Percentiles rank a stretch among this genome's conserved stretches.
These are phyloP conservation scores for Leucozona laternaria DNA, from an alignment of 2,888 invertebrate genomes.

Conservation along the genomic window DNA sequence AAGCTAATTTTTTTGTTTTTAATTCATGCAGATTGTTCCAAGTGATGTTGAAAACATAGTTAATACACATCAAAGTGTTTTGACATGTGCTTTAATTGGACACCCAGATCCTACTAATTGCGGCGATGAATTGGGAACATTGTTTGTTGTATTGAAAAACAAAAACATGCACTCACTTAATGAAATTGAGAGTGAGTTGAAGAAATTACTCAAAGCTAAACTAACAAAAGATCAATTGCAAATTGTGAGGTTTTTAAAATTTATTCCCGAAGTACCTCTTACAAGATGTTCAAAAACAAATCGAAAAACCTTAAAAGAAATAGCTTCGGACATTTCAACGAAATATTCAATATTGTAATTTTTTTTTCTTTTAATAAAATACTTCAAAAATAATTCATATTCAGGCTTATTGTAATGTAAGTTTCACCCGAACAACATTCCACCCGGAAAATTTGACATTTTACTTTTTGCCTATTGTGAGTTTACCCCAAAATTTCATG, in stretches of 20 bases:
- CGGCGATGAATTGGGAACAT: slow-evolving; percentile 42
- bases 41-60: slow-evolving; percentile 66
- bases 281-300: not conserved
- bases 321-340: not conserved
- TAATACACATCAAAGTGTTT: slow-evolving; percentile 41
- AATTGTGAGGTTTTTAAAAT: not conserved
- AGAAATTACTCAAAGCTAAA: not conserved
- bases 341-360: not conserved
- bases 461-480: too few relatives aligned
- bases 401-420: too few relatives aligned
- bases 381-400: too few relatives aligned
- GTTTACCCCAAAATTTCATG: too few relatives aligned
- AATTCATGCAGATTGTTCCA: slow-evolving; percentile 73
- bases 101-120: slow-evolving; percentile 13
- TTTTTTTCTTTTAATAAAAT: too few relatives aligned
- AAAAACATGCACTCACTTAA: not conserved
- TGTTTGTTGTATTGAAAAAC: slow-evolving; percentile 59
- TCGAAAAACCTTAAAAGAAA: not conserved
- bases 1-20: not conserved
- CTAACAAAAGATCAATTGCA: slow-evolving; percentile 6
- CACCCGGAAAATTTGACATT: too few relatives aligned
- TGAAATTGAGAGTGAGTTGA: slow-evolving; percentile 2
- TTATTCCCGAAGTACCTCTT: not conserved
- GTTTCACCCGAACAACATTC: too few relatives aligned
- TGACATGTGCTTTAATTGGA: slow-evolving; percentile 57